Evolutionary conservation across 2,797 vertebrate species (phyloP), one percentile per base, ranked within the genome.

Genomic region (Aphelocoma californica): DNA sequence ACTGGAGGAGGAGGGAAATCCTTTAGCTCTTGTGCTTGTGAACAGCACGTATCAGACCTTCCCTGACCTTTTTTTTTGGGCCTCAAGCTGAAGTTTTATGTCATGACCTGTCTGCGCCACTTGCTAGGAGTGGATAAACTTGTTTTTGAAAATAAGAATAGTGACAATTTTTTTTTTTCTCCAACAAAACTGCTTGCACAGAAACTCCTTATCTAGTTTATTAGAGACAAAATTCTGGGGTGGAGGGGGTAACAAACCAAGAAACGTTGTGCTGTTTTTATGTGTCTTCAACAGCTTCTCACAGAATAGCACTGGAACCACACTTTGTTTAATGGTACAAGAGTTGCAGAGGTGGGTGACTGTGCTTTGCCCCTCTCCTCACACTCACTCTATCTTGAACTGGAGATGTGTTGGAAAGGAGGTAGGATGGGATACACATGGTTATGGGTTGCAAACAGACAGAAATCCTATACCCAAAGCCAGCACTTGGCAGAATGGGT

Each of bases 161-260:
- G 9, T 26, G 14, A 14, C 18, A 56, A 15, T 3, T 7, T 26
- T 23, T 25, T 64, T 54, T 44, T 71, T 60, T 23, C 10, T 38
- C 1, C 28, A 48, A 10, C 20, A 42, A 19, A 77, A 57, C 18
- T 58, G 45, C 45, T 51, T 84, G 4, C 2, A 3, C 42, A 65
- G 28, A 66, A 58, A 14, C 18, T 71, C 18, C 44, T 86, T 21
- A 29, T 53, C 5, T 66, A n/a, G 54, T 60, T 51, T 80, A 28
- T 29, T 81, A 56, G 31, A 44, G 36, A 34, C 24, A 64, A 26
- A 64, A 34, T 51, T 48, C 2, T 4, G 4, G 9, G 7, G 4
- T 9, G 6, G 5, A 6, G 2, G 4, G 8, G 3, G 0, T 5
- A 6, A 3, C 2, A 42, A 58, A 2, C 18, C 9, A 36, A 57